Percentiles rank a stretch among this genome's conserved stretches.
These are phyloP conservation scores for Lycodopsis pacificus DNA, from an alignment of 2,797 vertebrate genomes.

Conservation along the genomic window DNA sequence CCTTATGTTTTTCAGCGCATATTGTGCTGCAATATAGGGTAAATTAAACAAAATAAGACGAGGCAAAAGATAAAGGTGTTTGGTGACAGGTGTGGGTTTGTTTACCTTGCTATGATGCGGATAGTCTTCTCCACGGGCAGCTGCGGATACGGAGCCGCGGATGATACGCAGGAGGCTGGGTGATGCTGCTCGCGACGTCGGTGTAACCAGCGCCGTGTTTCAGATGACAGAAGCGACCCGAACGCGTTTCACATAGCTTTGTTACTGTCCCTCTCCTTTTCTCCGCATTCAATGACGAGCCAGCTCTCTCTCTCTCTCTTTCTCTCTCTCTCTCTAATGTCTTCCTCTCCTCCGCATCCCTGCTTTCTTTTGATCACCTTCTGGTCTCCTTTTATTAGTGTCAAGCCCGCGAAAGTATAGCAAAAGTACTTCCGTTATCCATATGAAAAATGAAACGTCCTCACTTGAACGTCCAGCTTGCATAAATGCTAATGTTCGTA, in stretches of 20 bases:
- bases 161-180: conserved; percentile 50
- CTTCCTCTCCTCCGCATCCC: conserved; percentile 50
- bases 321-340: conserved; percentile 17
- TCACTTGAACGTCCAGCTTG: background rate
- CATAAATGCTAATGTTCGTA: background rate
- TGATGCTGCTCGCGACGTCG: conserved; percentile 55
- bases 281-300: conserved; percentile 8
- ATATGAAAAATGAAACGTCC: conserved; percentile 5
- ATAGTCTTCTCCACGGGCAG: conserved; percentile 17
- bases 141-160: conserved; percentile 46
- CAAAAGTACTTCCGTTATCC: conserved; percentile 16
- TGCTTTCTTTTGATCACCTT: conserved; percentile 39
- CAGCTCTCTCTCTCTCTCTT: conserved; percentile 15
- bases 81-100: conserved; percentile 14
- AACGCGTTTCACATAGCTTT: conserved; percentile 18
- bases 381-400: conserved; percentile 1
- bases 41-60: background rate
- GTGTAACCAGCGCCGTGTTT: conserved; percentile 38
- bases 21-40: no score
- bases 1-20: background rate
- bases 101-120: conserved; percentile 71
- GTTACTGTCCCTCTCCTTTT: conserved; percentile 26
- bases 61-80: background rate
- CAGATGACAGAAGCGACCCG: conserved; percentile 25
- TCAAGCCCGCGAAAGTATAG: background rate